Conservation (phyloP, 2,888 invertebrate species). For the Perizoma affinitatum region DNA sequence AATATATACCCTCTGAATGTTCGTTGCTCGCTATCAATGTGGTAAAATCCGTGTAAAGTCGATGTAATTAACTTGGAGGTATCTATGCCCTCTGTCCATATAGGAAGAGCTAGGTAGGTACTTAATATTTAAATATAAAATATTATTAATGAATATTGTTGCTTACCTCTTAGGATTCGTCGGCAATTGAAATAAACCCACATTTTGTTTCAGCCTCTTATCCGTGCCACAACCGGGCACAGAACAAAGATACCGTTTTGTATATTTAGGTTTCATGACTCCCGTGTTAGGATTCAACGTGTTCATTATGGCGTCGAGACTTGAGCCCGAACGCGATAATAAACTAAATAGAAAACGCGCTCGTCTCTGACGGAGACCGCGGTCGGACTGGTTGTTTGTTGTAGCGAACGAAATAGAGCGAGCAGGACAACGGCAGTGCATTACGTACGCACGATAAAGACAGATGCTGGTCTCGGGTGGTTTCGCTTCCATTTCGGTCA, state of each 20-base stretch:
- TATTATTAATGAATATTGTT: too few species aligned
- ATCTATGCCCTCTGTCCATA: too few species aligned
- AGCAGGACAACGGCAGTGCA: background rate
- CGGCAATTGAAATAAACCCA: conserved; percentile 11
- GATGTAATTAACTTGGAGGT: too few species aligned
- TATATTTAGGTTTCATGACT: conserved; percentile 1
- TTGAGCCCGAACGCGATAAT: background rate
- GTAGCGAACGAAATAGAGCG: background rate
- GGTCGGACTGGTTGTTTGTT: conserved; percentile 10
- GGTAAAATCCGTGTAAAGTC: too few species aligned
- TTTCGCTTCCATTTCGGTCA: too few species aligned
- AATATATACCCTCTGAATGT: too few species aligned
- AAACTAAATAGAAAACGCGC: conserved; percentile 2
- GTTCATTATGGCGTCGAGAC: conserved; percentile 13
- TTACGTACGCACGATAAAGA: background rate
- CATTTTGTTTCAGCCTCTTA: conserved; percentile 3
- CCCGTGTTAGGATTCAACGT: background rate
- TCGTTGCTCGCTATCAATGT: too few species aligned
- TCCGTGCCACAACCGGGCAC: conserved; percentile 11
- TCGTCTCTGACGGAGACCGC: conserved; percentile 6
- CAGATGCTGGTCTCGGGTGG: too few species aligned
- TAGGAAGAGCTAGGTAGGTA: too few species aligned
- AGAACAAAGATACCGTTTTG: background rate
- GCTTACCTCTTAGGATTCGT: conserved; percentile 12
- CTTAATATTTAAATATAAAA: too few species aligned